Evolutionary conservation across 1,140 invertebrate species (phyloP).

Genomic region (Ceratosolen fusciceps): DNA sequence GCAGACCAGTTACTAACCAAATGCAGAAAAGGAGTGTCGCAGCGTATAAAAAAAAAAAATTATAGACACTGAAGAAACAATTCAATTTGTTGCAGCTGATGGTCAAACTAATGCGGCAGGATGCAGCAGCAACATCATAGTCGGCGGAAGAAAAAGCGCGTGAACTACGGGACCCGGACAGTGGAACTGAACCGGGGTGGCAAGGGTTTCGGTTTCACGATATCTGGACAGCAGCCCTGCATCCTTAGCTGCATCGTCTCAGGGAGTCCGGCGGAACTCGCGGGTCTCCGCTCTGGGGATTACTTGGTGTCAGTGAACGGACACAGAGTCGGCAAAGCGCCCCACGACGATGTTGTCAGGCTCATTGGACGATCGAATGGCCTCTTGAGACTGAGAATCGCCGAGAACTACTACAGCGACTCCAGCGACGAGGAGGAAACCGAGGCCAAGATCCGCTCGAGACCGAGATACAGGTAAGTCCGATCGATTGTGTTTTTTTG

Average conservation of each 20-base stretch:
- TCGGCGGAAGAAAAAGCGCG: constrained; percentile 83
- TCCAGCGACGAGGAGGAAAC: constrained; percentile 81
- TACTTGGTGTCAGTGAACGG: constrained; percentile 93
- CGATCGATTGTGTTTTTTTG: too few species aligned
- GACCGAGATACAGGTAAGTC: constrained; percentile 75
- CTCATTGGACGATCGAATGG: constrained; percentile 89
- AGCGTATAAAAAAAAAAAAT: neutral
- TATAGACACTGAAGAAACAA: neutral
- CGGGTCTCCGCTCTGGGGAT: constrained; percentile 90
- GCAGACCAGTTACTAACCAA: neutral
- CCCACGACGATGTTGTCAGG: constrained; percentile 93
- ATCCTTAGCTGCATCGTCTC: constrained; percentile 89
- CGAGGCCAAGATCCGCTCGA: constrained; percentile 68
- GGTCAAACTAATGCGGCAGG: neutral
- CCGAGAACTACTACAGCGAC: constrained; percentile 90
- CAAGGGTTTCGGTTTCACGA: constrained; percentile 92
- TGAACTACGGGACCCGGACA: constrained; percentile 84
- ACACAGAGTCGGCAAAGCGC: constrained; percentile 87
- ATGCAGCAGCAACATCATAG: constrained; percentile 74
- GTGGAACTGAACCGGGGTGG: constrained; percentile 88
- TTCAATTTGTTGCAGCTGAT: neutral
- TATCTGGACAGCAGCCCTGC: constrained; percentile 93
- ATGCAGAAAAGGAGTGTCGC: neutral
- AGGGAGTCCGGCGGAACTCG: constrained; percentile 86
- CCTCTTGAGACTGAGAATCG: constrained; percentile 84